Percentiles rank a stretch among this genome's conserved stretches.
Evolutionary conservation across 2,888 invertebrate genomes (phyloP).

Genomic region (Patella caerulea): DNA sequence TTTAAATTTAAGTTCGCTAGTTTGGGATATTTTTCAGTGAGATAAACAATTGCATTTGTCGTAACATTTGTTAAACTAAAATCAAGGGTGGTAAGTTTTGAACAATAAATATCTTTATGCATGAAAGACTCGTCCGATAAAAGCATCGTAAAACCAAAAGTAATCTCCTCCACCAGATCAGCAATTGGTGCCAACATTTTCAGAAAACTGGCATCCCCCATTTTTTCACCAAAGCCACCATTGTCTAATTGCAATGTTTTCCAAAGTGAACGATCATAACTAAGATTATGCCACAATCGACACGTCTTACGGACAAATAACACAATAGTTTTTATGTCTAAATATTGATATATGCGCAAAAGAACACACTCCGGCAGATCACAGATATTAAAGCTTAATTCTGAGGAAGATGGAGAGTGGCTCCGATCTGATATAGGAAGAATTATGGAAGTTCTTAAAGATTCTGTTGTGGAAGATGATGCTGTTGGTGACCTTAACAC

Average conservation of each 20-base stretch:
- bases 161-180: slow-evolving; percentile 37
- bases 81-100: slow-evolving; percentile 34
- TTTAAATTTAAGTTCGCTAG: slow-evolving; percentile 17
- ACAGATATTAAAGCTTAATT: slow-evolving; percentile 28
- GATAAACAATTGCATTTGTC: background rate
- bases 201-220: slow-evolving; percentile 34
- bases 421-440: too few species aligned
- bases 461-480: too few species aligned
- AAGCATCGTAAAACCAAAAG: slow-evolving; percentile 31
- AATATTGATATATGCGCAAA: slow-evolving; percentile 40
- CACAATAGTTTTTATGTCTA: slow-evolving; percentile 35
- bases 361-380: slow-evolving; percentile 41
- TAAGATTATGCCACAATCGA: slow-evolving; percentile 39
- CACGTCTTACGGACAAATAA: slow-evolving; percentile 38
- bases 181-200: slow-evolving; percentile 29
- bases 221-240: slow-evolving; percentile 23
- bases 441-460: too few species aligned
- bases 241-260: slow-evolving; percentile 31
- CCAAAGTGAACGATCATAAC: slow-evolving; percentile 40
- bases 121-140: slow-evolving; percentile 28
- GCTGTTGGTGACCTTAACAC: too few species aligned
- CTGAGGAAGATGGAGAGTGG: background rate
- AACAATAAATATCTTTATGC: slow-evolving; percentile 37
- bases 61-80: slow-evolving; percentile 20
- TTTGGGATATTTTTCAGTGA: slow-evolving; percentile 21